phyloP scores from a whole-genome alignment of 2,113 vertebrate species.

The Podarcis raffonei region DNA sequence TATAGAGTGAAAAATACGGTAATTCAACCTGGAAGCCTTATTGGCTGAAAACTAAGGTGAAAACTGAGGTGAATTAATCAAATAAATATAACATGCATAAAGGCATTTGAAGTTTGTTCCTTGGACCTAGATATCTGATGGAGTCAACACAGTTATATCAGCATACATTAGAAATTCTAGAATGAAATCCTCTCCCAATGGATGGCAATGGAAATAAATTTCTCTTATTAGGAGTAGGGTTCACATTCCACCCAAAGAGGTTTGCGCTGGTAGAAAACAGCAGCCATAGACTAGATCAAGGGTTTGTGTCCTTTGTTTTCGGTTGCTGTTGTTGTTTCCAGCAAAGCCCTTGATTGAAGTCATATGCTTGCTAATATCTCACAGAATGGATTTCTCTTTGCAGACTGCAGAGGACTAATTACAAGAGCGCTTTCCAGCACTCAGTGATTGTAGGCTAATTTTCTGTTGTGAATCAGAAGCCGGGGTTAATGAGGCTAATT shows the following conservation, averaged over 20 bases:
- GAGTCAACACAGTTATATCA: background rate
- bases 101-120: background rate
- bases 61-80: background rate
- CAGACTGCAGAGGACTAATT: constrained; percentile 78
- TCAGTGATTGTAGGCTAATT: constrained; percentile 81
- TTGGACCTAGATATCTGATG: background rate
- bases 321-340: constrained; percentile 51
- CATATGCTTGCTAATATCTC: constrained; percentile 67
- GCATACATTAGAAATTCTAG: background rate
- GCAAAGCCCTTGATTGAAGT: constrained; percentile 46
- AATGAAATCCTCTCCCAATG: background rate
- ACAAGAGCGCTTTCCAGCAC: constrained; percentile 74
- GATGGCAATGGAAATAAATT: background rate
- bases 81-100: background rate
- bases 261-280: background rate
- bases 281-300: background rate
- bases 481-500: constrained; percentile 85
- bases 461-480: constrained; percentile 80
- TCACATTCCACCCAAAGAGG: constrained; percentile 6
- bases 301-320: background rate
- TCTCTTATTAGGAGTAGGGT: background rate
- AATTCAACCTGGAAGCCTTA: background rate
- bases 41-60: background rate
- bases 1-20: too few relatives aligned
- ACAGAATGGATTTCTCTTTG: constrained; percentile 75